Evolutionary conservation across 2,113 vertebrate species (phyloP).

Genomic region (Lonchura striata): DNA sequence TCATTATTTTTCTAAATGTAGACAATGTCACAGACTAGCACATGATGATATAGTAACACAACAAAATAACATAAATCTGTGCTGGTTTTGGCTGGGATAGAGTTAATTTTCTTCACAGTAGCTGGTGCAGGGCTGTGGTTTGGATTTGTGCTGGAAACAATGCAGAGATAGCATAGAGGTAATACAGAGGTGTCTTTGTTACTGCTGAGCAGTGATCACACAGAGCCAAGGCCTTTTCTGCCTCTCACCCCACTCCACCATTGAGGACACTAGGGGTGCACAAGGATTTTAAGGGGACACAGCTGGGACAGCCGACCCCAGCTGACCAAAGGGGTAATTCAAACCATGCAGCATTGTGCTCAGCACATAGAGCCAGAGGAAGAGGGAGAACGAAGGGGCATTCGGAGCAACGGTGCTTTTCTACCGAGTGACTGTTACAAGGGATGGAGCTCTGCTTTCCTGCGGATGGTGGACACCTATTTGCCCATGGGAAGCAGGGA

Average conservation of each 20-base stretch:
- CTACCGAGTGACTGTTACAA: fast-evolving
- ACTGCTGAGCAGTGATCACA: neutral
- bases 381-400: neutral
- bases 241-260: neutral
- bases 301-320: neutral
- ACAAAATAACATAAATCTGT: neutral
- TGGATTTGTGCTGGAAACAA: neutral
- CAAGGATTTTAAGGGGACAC: neutral
- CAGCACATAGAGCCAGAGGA: neutral
- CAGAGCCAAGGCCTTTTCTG: neutral
- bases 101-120: neutral
- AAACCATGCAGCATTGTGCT: neutral
- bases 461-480: too few species aligned
- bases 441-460: neutral
- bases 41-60: neutral
- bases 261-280: fast-evolving
- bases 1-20: neutral
- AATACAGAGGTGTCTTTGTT: neutral
- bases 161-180: neutral
- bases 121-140: neutral
- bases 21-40: neutral
- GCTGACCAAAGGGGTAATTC: neutral
- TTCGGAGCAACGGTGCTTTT: neutral
- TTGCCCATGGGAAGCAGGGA: neutral
- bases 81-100: neutral